A percentile compares a stretch with the other conserved stretches of the same genome.
Evolutionary conservation across 1,140 invertebrate genomes (phyloP).

Genomic region (Venturia canescens): DNA sequence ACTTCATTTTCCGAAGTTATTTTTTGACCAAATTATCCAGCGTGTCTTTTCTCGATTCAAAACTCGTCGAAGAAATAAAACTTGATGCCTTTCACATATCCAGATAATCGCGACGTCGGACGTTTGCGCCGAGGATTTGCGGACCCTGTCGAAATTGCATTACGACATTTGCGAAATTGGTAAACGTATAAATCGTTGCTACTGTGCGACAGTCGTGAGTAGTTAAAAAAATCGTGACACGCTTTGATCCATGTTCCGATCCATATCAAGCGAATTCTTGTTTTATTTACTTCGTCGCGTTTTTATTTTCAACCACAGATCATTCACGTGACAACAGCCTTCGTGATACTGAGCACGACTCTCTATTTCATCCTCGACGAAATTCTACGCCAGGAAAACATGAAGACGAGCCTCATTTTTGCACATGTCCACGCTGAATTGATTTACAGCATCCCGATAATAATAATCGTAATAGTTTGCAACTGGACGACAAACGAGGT

Average conservation of each 20-base stretch:
- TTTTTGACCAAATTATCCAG: background rate
- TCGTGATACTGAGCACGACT: constrained; percentile 44
- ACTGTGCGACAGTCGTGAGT: background rate
- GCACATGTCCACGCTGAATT: constrained; percentile 39
- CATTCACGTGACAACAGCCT: constrained; percentile 30
- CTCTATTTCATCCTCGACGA: constrained; percentile 46
- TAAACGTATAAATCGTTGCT: constrained; percentile 34
- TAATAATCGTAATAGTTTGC: constrained; percentile 40
- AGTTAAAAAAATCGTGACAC: background rate
- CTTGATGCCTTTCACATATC: background rate
- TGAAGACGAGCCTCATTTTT: constrained; percentile 1
- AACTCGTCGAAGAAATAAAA: background rate
- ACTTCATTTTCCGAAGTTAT: constrained; percentile 24
- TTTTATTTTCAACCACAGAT: constrained; percentile 13
- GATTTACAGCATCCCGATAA: constrained; percentile 33
- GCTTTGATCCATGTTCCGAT: no score
- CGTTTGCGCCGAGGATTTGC: constrained; percentile 37
- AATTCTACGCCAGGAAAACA: constrained; percentile 26
- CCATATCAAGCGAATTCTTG: no score
- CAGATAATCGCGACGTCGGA: constrained; percentile 34
- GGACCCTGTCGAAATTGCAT: constrained; percentile 21
- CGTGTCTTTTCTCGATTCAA: no score
- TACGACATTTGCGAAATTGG: constrained; percentile 43
- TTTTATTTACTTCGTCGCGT: no score
- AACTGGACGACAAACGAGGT: constrained; percentile 47